phyloP scores from a whole-genome alignment of 1,140 invertebrate genomes.

The Cydia splendana region DNA sequence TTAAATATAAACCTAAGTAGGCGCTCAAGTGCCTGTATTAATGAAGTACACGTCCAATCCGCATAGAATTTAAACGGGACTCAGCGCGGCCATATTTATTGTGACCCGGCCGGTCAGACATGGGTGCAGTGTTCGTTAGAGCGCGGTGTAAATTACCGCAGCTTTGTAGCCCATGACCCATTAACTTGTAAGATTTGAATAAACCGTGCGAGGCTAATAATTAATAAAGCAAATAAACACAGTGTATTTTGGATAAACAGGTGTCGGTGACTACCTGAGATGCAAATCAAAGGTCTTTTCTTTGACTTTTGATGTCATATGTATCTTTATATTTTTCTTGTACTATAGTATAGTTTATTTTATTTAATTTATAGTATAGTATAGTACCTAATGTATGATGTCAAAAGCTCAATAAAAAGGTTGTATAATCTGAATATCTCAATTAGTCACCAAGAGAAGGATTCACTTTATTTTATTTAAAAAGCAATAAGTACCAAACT shows the following conservation, averaged over 20 bases:
- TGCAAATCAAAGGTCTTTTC: too few relatives aligned
- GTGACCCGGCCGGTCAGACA: constrained; percentile 49
- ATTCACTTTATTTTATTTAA: too few relatives aligned
- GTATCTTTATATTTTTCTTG: too few relatives aligned
- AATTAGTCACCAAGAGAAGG: too few relatives aligned
- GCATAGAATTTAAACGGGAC: constrained; percentile 48
- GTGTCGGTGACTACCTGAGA: background rate
- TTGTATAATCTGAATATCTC: too few relatives aligned
- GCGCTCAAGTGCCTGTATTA: constrained; percentile 33
- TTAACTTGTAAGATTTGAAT: background rate
- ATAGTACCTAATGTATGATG: too few relatives aligned
- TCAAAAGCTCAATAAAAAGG: too few relatives aligned
- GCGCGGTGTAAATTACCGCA: constrained; percentile 23
- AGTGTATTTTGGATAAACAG: background rate
- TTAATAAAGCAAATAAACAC: background rate
- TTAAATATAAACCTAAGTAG: constrained; percentile 26
- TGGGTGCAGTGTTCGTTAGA: constrained; percentile 29
- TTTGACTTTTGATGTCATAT: too few relatives aligned
- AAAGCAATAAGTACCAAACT: too few relatives aligned
- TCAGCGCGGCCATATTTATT: constrained; percentile 50
- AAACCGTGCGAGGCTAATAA: background rate
- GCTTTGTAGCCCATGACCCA: constrained; percentile 18
- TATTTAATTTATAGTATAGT: too few relatives aligned
- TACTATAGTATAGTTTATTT: too few relatives aligned
- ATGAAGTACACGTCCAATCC: constrained; percentile 42